phyloP scores from a whole-genome alignment of 2,797 vertebrate genomes.

The Carapus acus region DNA sequence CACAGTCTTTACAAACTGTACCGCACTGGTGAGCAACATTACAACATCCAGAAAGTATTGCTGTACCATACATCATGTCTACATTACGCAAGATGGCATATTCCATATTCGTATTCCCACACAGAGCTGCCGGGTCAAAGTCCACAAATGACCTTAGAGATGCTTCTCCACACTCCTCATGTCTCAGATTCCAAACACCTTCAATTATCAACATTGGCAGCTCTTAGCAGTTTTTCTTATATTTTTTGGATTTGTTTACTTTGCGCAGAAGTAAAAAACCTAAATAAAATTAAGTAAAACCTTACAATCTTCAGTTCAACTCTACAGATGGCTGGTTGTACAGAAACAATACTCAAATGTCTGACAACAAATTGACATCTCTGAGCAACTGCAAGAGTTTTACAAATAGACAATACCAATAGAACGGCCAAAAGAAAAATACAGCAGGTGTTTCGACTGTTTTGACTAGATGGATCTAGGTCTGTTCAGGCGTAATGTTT shows the following conservation, averaged over 20 bases:
- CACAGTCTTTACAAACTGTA: slow-evolving; percentile 13
- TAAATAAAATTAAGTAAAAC: slow-evolving; percentile 23
- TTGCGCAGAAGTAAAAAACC: slow-evolving; percentile 39
- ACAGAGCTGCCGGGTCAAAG: slow-evolving; percentile 19
- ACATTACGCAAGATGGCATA: slow-evolving; percentile 21
- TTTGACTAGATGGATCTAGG: slow-evolving; percentile 35
- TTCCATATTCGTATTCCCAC: slow-evolving; percentile 13
- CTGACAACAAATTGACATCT: slow-evolving; percentile 55
- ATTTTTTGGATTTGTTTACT: slow-evolving; percentile 5
- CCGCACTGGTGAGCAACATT: slow-evolving; percentile 25
- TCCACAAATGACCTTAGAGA: slow-evolving; percentile 14
- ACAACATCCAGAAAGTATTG: slow-evolving; percentile 36
- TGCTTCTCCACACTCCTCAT: not conserved
- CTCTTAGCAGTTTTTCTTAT: not conserved
- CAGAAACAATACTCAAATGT: slow-evolving; percentile 52
- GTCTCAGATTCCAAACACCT: not conserved
- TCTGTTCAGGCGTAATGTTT: slow-evolving; percentile 29
- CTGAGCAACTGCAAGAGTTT: slow-evolving; percentile 42
- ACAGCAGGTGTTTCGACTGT: slow-evolving; percentile 35
- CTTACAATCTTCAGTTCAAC: slow-evolving; percentile 28
- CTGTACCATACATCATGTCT: slow-evolving; percentile 19
- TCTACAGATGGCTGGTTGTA: slow-evolving; percentile 49
- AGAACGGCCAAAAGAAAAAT: slow-evolving; percentile 43
- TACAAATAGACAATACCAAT: slow-evolving; percentile 41
- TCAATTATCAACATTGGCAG: not conserved